Evolutionary conservation across 23 tunicate species (phyloP).

Genomic region (Trididemnum miniatum): DNA sequence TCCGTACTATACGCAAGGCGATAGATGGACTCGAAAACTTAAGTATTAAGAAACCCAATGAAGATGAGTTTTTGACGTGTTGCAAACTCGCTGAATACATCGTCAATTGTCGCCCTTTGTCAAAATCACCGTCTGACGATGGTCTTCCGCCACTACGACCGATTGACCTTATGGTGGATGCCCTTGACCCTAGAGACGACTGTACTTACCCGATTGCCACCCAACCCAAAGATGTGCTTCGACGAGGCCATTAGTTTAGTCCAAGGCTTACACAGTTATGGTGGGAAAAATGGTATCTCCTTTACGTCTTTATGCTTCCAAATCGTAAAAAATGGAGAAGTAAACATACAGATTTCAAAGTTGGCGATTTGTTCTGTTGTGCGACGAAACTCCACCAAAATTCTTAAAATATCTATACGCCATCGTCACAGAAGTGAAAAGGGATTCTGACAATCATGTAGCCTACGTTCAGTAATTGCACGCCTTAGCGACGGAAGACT

Average conservation of each 20-base stretch:
- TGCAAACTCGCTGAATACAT: not conserved
- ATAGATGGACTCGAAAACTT: not conserved
- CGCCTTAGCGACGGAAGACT: not conserved
- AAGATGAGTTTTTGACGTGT: not conserved
- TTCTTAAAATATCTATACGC: conserved; percentile 14
- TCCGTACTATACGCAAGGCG: not conserved
- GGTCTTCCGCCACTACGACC: conserved; percentile 1
- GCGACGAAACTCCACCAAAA: not conserved
- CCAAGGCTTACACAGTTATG: not conserved
- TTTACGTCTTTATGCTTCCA: not conserved
- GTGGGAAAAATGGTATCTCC: not conserved
- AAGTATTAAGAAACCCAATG: not conserved
- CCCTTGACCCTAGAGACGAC: not conserved
- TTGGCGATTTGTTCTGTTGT: not conserved
- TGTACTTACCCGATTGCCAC: not conserved
- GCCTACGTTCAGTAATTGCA: not conserved
- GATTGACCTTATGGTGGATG: not conserved
- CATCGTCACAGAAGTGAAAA: not conserved
- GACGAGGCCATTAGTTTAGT: not conserved
- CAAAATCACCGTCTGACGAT: conserved; percentile 2
- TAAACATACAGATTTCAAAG: not conserved
- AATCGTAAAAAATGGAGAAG: not conserved
- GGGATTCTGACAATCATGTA: not conserved
- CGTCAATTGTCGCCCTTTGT: not conserved
- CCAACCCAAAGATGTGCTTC: not conserved